Base-by-base conservation (phyloP, 2,888 invertebrate genomes). In the Euplagia quadripunctaria region DNA sequence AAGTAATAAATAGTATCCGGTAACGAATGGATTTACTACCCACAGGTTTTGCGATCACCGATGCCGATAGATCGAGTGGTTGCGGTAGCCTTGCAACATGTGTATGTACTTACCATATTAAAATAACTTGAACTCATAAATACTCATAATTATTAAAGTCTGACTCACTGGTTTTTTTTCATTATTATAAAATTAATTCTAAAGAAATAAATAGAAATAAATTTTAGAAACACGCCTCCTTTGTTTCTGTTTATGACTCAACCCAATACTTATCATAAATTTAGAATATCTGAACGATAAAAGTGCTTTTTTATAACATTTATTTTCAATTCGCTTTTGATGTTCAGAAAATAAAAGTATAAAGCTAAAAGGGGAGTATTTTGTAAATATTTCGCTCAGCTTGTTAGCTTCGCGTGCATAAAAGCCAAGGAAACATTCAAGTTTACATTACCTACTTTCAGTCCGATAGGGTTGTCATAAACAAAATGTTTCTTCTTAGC, bases 51-150 rank as follows among this genome's bases (percentile, higher is more conserved):
- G 75, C 75, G 77, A 74, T 83, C 81, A 84, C 79, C 70, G 74
- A 68, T 75, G 68, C 72, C 55, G 76, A 77, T 79, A 81, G 55
- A 55, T 68, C 55, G 55, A 76, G 74, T 77, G 68, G 80, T 78
- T 78, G 55, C 67, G 74, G 16, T 73, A 76, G 73, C 82, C 81
- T 84, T 83, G 85, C 75, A 75, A 74, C n/a, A 58, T 61, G 41
- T 61, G 41, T 68, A 63, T 61, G 41, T 68, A 63, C 31, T 64
- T 61, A 46, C 43, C 51, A 31, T 58, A 52, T 51, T 61, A 51
- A 31, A 31, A 31, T 67, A 20, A 52, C 61, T 42, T 46, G 49
- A 51, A 68, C 20, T 63, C 52, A 11, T 58, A 61, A 20, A 31
- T n/a, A 68, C 20, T 63, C 52, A 11, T 58, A 61, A 20, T 46